Conservation (phyloP, 1,140 invertebrate genomes). For the Globodera ellingtonae region DNA sequence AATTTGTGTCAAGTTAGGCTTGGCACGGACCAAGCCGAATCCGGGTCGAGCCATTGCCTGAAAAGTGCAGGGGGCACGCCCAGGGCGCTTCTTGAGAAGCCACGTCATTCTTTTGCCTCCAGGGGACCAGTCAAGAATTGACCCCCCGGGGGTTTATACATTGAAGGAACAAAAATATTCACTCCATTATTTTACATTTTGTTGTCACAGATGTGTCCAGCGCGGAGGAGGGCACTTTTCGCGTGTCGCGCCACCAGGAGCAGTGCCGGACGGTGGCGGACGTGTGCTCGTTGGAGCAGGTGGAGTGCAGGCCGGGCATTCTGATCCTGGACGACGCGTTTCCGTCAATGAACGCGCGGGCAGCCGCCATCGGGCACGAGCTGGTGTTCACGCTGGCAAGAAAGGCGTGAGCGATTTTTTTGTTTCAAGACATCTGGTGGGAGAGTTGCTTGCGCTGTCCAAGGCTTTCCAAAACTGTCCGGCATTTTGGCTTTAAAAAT, state of each 20-base stretch:
- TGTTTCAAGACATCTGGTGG: background rate
- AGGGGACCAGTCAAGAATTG: too few species aligned
- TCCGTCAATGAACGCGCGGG: conserved; percentile 59
- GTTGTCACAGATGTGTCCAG: conserved; percentile 59
- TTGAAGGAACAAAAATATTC: conserved; percentile 16
- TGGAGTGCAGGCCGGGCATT: conserved; percentile 52
- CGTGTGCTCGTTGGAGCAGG: conserved; percentile 63
- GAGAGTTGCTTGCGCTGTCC: background rate
- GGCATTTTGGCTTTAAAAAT: too few species aligned
- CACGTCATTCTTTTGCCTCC: too few species aligned
- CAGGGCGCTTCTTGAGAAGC: too few species aligned
- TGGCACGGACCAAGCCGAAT: too few species aligned
- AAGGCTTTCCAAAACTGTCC: background rate
- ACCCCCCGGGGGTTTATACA: too few species aligned
- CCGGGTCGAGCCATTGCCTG: too few species aligned
- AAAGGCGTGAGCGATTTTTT: background rate
- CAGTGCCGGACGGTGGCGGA: conserved; percentile 57
- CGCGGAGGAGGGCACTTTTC: conserved; percentile 64
- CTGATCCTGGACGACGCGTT: conserved; percentile 63
- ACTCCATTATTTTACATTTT: conserved; percentile 19
- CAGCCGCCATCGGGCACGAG: conserved; percentile 56
- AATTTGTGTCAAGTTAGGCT: too few species aligned
- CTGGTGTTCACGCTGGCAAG: conserved; percentile 51
- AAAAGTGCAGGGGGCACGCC: too few species aligned
- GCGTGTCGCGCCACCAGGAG: conserved; percentile 62